Conservation (phyloP, 2,888 invertebrate species). For the Tridacna crocea region DNA sequence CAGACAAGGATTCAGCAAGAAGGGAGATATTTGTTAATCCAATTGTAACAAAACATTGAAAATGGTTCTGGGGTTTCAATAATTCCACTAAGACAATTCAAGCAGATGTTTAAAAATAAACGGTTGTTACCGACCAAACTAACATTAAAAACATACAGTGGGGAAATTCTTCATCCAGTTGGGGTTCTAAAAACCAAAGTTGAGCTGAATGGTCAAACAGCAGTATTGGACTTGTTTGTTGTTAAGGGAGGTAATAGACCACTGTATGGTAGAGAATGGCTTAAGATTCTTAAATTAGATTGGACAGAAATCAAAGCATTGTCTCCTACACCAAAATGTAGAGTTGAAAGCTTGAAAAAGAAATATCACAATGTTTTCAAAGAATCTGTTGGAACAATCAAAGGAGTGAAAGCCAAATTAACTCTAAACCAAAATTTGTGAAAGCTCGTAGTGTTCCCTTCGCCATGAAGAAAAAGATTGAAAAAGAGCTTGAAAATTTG, state of each 20-base stretch:
- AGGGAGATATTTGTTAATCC: conserved; percentile 33
- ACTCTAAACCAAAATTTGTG: conserved; percentile 42
- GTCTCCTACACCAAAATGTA: not conserved
- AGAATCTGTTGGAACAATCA: conserved; percentile 31
- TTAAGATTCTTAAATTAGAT: conserved; percentile 35
- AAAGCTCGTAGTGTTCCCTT: conserved; percentile 59
- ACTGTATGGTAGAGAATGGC: conserved; percentile 54
- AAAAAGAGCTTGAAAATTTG: conserved; percentile 50
- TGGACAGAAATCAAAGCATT: conserved; percentile 40
- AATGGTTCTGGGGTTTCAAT: conserved; percentile 60
- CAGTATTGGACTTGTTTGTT: conserved; percentile 45
- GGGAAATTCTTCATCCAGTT: conserved; percentile 35
- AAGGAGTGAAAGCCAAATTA: conserved; percentile 41
- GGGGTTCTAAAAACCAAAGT: conserved; percentile 39
- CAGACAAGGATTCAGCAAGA: not conserved
- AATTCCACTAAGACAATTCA: conserved; percentile 33
- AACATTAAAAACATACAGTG: conserved; percentile 47
- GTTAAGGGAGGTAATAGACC: conserved; percentile 46
- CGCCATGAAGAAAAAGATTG: conserved; percentile 52
- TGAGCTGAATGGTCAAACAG: conserved; percentile 12
- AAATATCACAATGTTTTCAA: conserved; percentile 35
- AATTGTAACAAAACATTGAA: conserved; percentile 26
- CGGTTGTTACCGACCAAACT: conserved; percentile 21
- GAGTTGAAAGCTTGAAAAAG: conserved; percentile 10
- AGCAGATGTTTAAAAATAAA: conserved; percentile 20